A percentile compares a stretch with the other conserved stretches of the same genome.
Evolutionary conservation across 2,113 vertebrate genomes (phyloP).

Genomic region (Spea bombifrons): DNA sequence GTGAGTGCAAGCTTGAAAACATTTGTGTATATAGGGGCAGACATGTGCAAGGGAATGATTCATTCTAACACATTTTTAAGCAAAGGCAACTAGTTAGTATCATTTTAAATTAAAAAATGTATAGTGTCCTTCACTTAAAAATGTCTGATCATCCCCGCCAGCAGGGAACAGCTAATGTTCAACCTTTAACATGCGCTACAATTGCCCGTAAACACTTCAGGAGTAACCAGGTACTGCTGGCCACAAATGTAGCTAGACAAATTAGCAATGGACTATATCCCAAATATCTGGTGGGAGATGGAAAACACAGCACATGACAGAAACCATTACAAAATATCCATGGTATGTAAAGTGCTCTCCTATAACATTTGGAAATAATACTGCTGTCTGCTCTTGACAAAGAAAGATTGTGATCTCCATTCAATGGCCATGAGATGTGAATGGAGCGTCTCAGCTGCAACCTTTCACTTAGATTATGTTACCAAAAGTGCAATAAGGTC

Average conservation of each 20-base stretch:
- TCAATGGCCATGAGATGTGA: background rate
- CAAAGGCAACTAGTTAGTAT: too few relatives aligned
- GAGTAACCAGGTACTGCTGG: too few relatives aligned
- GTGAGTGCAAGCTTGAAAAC: too few relatives aligned
- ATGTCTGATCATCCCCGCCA: too few relatives aligned
- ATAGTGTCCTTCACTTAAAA: too few relatives aligned
- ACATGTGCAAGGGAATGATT: too few relatives aligned
- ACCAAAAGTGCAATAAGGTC: background rate
- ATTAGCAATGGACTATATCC: background rate
- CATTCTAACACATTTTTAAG: too few relatives aligned
- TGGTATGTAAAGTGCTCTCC: background rate
- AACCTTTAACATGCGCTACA: too few relatives aligned
- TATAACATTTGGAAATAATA: background rate
- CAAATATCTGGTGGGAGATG: background rate
- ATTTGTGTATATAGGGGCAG: too few relatives aligned
- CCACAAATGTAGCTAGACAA: background rate
- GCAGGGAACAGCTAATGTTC: too few relatives aligned
- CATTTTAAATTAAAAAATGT: too few relatives aligned
- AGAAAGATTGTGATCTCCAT: background rate
- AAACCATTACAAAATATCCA: conserved; percentile 2
- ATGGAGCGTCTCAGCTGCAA: background rate
- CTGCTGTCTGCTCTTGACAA: background rate
- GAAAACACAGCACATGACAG: background rate
- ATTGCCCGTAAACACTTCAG: too few relatives aligned
- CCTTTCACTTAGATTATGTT: background rate